Evolutionary conservation across 2,797 vertebrate genomes (phyloP), one percentile per base, ranked within the genome.

Genomic region (Pangasius mekongensis): DNA sequence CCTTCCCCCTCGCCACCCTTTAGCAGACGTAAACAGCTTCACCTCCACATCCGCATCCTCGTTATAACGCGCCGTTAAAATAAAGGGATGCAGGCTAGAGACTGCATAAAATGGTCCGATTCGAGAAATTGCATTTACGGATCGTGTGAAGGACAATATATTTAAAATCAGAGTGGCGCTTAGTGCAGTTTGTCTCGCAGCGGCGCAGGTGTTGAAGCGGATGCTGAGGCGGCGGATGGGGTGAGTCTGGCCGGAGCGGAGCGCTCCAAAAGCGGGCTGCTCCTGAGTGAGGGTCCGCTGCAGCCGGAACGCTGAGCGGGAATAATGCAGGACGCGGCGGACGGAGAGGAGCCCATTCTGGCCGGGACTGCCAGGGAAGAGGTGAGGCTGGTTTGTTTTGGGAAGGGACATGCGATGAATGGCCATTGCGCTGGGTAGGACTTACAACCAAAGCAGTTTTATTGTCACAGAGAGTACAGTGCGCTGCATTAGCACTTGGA

Each of bases 241-340:
- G 94, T 96, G 95, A 96, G 93, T 91, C 78, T 85, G 94, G 93
- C 94, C 95, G 93, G 94, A 94, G 94, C 94, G 95, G 94, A 94
- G 95, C 83, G 83, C 95, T 94, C 90, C 89, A 86, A 74, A 71
- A 81, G 88, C 90, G 74, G 86, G 78, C 78, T 93, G 67, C 89
- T 92, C 94, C 94, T 93, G 94, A 94, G 91, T 89, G 91, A 94
- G 93, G 84, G 91, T 93, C 94, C 91, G 93, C 77, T 90, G 92
- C 24, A 94, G 89, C 93, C 91, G 90, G 86, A 76, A 62, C 33
- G 84, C 84, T 71, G 87, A 52, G 87, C 85, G 52, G 85, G 80
- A 93, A 96, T 94, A 90, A 96, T 96, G 96, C 95, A 94, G 94
- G 96, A 96, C 94, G 94, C 96, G 93, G 95, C 95, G 91, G 95